A percentile compares a stretch with the other conserved stretches of the same genome.
These are phyloP conservation scores for Onychostruthus taczanowskii DNA, from an alignment of 2,113 vertebrate species.

Conservation along the genomic window DNA sequence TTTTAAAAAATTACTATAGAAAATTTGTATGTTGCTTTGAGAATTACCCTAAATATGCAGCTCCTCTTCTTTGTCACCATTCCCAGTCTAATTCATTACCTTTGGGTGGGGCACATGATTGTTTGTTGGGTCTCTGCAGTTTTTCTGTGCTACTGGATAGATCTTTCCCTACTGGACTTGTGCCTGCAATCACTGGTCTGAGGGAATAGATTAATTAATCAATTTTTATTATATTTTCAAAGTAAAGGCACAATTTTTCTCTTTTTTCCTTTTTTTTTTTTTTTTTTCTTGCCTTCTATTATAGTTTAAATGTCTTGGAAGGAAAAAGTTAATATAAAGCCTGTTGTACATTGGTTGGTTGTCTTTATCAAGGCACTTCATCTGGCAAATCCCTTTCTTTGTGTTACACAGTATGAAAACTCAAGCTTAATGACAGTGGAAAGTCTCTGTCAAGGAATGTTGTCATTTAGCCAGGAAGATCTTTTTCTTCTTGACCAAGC, in stretches of 20 bases:
- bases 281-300: background rate
- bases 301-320: background rate
- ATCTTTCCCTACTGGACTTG: background rate
- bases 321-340: background rate
- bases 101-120: background rate
- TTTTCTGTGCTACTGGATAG: background rate
- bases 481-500: background rate
- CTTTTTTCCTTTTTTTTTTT: accelerated
- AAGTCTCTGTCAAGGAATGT: background rate
- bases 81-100: background rate
- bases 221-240: background rate
- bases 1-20: background rate
- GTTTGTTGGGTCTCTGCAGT: background rate
- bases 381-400: background rate
- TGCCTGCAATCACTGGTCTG: background rate
- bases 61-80: background rate
- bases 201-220: background rate
- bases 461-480: background rate
- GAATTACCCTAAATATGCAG: background rate
- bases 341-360: background rate
- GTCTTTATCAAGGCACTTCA: background rate
- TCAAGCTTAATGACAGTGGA: background rate
- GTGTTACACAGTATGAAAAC: background rate
- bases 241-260: background rate
- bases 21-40: background rate